Conservation (phyloP, 2,797 vertebrate genomes). For the Pangasius djambal region DNA sequence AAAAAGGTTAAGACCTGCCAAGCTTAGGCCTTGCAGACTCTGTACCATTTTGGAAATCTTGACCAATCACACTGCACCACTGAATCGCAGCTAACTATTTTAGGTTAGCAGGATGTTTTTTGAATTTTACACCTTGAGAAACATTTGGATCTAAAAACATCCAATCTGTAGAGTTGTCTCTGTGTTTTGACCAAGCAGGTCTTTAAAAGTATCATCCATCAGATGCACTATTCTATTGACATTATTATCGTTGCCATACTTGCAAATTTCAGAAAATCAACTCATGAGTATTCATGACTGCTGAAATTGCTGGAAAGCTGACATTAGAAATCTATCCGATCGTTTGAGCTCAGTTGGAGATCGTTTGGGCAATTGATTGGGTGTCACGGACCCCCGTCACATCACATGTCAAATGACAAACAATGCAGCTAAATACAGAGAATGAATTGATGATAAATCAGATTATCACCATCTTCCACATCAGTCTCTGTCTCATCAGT, state of each 20-base stretch:
- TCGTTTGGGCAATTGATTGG: neutral
- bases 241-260: neutral
- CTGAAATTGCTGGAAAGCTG: neutral
- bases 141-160: neutral
- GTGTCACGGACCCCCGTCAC: neutral
- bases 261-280: neutral
- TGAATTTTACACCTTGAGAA: neutral
- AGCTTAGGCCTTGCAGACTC: neutral
- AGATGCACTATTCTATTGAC: no score
- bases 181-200: neutral
- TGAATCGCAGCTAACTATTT: neutral
- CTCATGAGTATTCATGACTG: neutral
- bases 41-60: neutral
- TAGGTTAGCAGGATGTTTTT: neutral
- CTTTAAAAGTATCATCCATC: neutral
- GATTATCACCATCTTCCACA: neutral
- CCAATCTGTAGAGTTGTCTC: neutral
- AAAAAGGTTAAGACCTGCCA: neutral
- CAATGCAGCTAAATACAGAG: neutral
- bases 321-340: neutral
- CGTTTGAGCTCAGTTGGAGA: neutral
- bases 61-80: neutral
- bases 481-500: neutral
- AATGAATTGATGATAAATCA: neutral
- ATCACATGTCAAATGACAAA: neutral